Evolutionary conservation across 2,888 invertebrate genomes (phyloP).

Genomic region (Artemia sinica): DNA sequence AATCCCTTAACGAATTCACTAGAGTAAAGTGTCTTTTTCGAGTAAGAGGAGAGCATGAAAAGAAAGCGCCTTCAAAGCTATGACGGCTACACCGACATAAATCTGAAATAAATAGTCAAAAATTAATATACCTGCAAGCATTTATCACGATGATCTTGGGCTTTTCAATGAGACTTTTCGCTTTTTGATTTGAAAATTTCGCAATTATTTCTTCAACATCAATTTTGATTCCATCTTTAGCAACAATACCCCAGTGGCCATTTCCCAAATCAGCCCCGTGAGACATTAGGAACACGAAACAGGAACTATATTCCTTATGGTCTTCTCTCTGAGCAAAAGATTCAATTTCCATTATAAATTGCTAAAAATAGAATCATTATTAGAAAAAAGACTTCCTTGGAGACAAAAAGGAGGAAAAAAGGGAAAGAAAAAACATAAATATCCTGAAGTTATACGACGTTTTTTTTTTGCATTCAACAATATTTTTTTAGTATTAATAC

Average conservation of each 20-base stretch:
- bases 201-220: constrained; percentile 6
- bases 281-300: constrained; percentile 5
- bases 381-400: too few species aligned
- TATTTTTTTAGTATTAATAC: too few species aligned
- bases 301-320: constrained; percentile 5
- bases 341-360: constrained; percentile 4
- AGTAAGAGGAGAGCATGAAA: too few species aligned
- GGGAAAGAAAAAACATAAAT: too few species aligned
- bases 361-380: neutral
- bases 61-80: too few species aligned
- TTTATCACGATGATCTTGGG: neutral
- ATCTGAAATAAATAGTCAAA: too few species aligned
- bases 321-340: neutral
- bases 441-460: too few species aligned
- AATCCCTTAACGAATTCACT: too few species aligned
- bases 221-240: neutral
- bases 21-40: too few species aligned
- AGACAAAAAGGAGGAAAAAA: too few species aligned
- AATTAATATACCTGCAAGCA: neutral
- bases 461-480: too few species aligned
- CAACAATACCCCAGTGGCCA: constrained; percentile 6
- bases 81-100: too few species aligned
- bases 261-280: constrained; percentile 10
- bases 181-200: neutral
- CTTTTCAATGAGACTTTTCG: neutral